Evolutionary conservation across 1,140 invertebrate species (phyloP).

Genomic region (Linepithema humile): DNA sequence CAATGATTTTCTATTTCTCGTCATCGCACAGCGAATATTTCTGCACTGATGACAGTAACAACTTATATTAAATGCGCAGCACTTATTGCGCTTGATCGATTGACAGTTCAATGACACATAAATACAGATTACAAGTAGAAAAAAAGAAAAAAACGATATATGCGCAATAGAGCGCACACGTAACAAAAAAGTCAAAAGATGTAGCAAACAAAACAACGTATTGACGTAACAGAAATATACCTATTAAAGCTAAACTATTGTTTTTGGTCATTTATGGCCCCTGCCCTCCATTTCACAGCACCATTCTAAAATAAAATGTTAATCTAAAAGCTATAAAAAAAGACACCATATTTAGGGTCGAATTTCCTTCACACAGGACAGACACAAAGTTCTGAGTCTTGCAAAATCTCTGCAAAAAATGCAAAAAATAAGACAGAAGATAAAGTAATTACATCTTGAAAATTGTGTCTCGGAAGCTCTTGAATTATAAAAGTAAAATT

Average conservation of each 20-base stretch:
- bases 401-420: background rate
- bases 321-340: conserved; percentile 20
- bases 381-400: background rate
- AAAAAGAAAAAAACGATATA: background rate
- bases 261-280: conserved; percentile 49
- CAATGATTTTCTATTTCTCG: conserved; percentile 10
- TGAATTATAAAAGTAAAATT: background rate
- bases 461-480: background rate
- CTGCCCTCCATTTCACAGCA: background rate
- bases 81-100: background rate
- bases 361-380: background rate
- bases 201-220: conserved; percentile 35
- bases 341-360: background rate
- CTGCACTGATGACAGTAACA: background rate
- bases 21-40: background rate
- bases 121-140: background rate
- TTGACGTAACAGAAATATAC: conserved; percentile 18
- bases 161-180: background rate
- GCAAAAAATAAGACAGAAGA: background rate
- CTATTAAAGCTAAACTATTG: conserved; percentile 37
- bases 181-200: conserved; percentile 21
- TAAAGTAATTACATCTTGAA: background rate
- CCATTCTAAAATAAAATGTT: conserved; percentile 28
- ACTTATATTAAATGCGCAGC: conserved; percentile 7
- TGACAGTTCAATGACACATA: background rate